A percentile compares a stretch with the other conserved stretches of the same genome.
phyloP scores from a whole-genome alignment of 2,888 invertebrate genomes.

The Zelleria hepariella region DNA sequence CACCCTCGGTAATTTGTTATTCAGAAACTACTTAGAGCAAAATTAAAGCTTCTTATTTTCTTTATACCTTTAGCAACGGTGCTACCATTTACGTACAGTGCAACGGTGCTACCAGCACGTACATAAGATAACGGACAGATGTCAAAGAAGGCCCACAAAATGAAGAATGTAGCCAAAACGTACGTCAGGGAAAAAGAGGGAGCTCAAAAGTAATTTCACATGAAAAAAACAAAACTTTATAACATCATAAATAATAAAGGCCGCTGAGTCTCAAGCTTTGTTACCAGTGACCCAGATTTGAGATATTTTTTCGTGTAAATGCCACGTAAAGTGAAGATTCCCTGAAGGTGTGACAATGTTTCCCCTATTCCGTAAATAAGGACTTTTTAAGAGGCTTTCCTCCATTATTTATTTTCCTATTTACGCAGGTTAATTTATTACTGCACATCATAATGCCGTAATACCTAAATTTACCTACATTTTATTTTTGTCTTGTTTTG shows the following conservation, averaged over 20 bases:
- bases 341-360: constrained; percentile 16
- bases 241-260: constrained; percentile 1
- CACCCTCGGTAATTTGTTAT: too few relatives aligned
- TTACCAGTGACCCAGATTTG: constrained; percentile 22
- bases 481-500: neutral
- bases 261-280: constrained; percentile 12
- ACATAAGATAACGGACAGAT: too few relatives aligned
- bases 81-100: too few relatives aligned
- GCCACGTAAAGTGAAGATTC: constrained; percentile 21
- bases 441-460: neutral
- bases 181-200: neutral
- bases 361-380: neutral
- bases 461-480: neutral
- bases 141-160: too few relatives aligned
- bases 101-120: too few relatives aligned
- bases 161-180: too few relatives aligned
- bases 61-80: too few relatives aligned
- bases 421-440: neutral
- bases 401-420: neutral
- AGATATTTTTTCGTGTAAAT: constrained; percentile 33
- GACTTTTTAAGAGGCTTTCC: neutral
- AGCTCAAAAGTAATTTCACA: neutral
- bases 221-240: constrained; percentile 1
- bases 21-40: too few relatives aligned
- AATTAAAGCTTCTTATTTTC: too few relatives aligned